Conservation (phyloP, 2,113 vertebrate species). For the Erpornis zantholeuca region DNA sequence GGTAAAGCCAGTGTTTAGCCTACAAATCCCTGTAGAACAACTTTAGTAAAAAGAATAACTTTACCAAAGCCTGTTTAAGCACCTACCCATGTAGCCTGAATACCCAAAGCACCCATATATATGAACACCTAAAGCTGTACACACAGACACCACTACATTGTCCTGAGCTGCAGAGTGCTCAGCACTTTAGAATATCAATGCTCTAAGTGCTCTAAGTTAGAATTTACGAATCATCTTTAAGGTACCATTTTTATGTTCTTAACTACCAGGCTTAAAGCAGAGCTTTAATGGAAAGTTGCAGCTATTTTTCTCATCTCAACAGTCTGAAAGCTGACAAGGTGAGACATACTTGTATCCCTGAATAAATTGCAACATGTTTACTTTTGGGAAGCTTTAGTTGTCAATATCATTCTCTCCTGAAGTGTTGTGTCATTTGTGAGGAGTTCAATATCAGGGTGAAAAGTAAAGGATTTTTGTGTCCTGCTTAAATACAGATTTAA, state of each 20-base stretch:
- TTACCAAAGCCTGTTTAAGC: neutral
- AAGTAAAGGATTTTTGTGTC: neutral
- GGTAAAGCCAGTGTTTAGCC: neutral
- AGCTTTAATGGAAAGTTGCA: conserved; percentile 5
- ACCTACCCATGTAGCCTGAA: neutral
- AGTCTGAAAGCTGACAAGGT: conserved; percentile 2
- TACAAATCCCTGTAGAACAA: neutral
- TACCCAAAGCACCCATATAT: neutral
- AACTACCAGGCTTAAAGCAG: neutral
- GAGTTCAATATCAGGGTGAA: neutral
- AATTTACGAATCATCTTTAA: neutral
- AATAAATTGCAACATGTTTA: neutral
- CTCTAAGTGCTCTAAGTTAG: neutral
- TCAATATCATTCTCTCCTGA: neutral
- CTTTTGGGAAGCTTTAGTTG: neutral
- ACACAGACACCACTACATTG: neutral
- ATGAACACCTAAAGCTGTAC: neutral
- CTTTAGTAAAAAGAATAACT: neutral
- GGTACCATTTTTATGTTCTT: neutral
- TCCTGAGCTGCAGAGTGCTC: neutral
- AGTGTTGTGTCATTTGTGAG: neutral
- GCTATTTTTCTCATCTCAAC: neutral
- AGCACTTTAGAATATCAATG: neutral
- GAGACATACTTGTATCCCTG: neutral
- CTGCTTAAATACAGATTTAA: neutral